These are phyloP conservation scores for Peucedramus taeniatus DNA, from an alignment of 2,113 vertebrate genomes.

Conservation along the genomic window DNA sequence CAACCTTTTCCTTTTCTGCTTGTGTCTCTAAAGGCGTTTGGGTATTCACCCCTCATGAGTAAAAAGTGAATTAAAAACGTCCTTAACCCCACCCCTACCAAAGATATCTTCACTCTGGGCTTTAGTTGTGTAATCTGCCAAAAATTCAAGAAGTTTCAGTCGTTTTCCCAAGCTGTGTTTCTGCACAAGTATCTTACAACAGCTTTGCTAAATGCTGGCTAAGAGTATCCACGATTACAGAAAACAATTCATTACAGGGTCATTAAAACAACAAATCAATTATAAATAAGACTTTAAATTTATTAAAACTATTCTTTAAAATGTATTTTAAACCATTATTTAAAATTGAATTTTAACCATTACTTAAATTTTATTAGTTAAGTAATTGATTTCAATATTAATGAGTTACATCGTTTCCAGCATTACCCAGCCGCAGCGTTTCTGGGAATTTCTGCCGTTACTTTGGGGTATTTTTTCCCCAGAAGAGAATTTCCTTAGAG, in stretches of 20 bases:
- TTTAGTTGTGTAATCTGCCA: background rate
- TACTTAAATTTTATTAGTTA: background rate
- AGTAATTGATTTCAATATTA: too few species aligned
- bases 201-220: background rate
- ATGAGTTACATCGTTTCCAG: rapidly evolving
- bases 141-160: background rate
- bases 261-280: background rate
- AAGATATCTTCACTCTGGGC: background rate
- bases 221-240: rapidly evolving
- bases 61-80: background rate
- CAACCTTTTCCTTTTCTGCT: background rate
- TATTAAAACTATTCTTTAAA: background rate
- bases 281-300: background rate
- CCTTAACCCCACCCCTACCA: too few species aligned
- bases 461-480: background rate
- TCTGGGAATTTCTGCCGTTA: background rate
- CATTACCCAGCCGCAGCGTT: background rate
- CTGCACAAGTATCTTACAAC: background rate
- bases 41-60: background rate
- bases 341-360: background rate
- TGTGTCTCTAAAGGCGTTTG: background rate
- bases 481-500: too few species aligned
- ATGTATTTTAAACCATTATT: background rate
- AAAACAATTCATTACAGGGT: background rate
- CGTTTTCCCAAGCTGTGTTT: background rate